Base-by-base conservation (phyloP, 2,888 invertebrate species). In the Acanthococcus lagerstroemiae region DNA sequence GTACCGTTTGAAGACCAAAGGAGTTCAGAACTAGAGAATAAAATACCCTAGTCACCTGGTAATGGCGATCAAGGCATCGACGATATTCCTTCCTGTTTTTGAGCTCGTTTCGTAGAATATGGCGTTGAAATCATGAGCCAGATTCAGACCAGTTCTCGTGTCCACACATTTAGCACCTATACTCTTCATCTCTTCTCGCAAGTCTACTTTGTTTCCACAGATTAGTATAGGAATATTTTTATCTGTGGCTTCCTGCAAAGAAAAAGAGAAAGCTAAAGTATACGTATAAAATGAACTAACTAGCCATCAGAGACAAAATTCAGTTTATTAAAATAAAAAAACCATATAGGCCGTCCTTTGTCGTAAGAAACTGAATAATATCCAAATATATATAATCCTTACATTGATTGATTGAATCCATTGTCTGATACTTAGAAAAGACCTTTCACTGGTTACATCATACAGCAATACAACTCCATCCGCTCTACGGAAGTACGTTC, bases 381-480 rank as follows among this genome's bases (percentile, higher is more conserved):
- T 1, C n/a, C 37, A 3, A 37, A 3, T 52, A 52, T 1, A 4
- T 52, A 2, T 52, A 4, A 57, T 22, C 37, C 68, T 72, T 72
- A 81, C 82, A 73, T 80, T 79, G 46, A 83, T 79, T 26, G 79
- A 78, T 61, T 80, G 78, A 65, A 82, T 76, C 83, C 83, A 83
- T 56, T 82, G 79, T 15, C 83, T 75, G 25, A 83, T 79, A 69
- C 79, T 81, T 25, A 82, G 72, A 73, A 82, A 83, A 1, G 82
- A 80, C 52, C 78, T 73, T 71, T 83, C 83, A 70, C 79, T 80
- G 17, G 81, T 80, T 68, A 81, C 79, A 72, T 83, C 83, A 71
- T 82, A 83, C 65, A 83, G 73, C 37, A 83, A 73, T 68, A 83
- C 75, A 3, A 83, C 82, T 3, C 83, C 83, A 72, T 83, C 83